Evolutionary conservation across 2,888 invertebrate species (phyloP).

Genomic region (Pteria penguin): DNA sequence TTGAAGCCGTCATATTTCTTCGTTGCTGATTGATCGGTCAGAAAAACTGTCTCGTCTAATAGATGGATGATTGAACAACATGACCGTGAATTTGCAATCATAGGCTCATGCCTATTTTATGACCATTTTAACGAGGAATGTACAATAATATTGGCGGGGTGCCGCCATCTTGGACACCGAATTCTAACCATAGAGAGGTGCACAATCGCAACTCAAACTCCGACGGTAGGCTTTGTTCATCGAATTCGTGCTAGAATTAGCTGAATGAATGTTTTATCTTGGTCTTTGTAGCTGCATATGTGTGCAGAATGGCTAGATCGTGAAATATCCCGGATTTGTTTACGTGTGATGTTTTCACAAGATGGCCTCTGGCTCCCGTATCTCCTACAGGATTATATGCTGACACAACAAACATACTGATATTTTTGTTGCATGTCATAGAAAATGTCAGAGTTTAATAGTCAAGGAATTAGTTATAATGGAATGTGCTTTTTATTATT

Average conservation of each 20-base stretch:
- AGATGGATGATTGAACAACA: slow-evolving; percentile 29
- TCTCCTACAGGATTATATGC: not conserved
- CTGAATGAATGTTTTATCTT: slow-evolving; percentile 8
- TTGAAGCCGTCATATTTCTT: slow-evolving; percentile 20
- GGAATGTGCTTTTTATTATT: too few species aligned
- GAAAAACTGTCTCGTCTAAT: slow-evolving; percentile 25
- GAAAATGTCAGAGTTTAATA: too few species aligned
- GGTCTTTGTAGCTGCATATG: not conserved
- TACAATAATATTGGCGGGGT: slow-evolving; percentile 64
- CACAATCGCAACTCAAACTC: slow-evolving; percentile 33
- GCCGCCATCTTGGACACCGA: slow-evolving; percentile 68
- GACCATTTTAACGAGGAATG: slow-evolving; percentile 54
- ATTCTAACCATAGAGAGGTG: slow-evolving; percentile 38
- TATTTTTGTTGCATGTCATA: too few species aligned
- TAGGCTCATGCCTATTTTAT: slow-evolving; percentile 21
- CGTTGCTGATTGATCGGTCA: slow-evolving; percentile 14
- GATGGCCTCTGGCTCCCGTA: slow-evolving; percentile 33
- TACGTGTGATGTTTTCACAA: slow-evolving; percentile 26
- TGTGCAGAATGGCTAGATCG: slow-evolving; percentile 10
- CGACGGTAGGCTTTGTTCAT: slow-evolving; percentile 38
- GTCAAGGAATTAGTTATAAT: too few species aligned
- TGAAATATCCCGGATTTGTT: slow-evolving; percentile 11
- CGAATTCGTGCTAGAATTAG: not conserved
- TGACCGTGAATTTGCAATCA: slow-evolving; percentile 20
- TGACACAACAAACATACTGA: slow-evolving; percentile 10